A percentile compares a stretch with the other conserved stretches of the same genome.
These are phyloP conservation scores for Catharus ustulatus DNA, from an alignment of 2,797 vertebrate genomes.

Conservation along the genomic window DNA sequence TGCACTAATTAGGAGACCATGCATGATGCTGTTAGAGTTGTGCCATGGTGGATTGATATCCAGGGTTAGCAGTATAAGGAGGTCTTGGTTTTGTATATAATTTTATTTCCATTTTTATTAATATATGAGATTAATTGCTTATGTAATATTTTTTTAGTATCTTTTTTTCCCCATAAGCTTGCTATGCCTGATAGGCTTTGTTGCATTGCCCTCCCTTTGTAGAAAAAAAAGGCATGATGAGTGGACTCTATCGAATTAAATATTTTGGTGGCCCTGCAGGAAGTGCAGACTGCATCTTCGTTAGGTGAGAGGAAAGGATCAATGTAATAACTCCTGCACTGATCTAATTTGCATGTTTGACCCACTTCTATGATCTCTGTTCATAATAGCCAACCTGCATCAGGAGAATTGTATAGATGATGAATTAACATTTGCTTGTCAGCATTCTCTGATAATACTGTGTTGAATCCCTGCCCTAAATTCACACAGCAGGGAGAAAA, in stretches of 20 bases:
- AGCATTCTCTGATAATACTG: not conserved
- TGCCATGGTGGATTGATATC: not conserved
- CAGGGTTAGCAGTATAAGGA: not conserved
- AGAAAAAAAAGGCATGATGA: not conserved
- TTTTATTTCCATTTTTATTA: not conserved
- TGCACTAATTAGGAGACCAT: not conserved
- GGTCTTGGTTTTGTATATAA: not conserved
- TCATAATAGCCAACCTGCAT: not conserved
- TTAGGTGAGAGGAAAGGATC: not conserved
- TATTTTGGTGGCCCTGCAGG: not conserved
- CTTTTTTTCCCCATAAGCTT: not conserved
- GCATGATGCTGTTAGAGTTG: not conserved
- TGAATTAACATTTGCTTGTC: not conserved
- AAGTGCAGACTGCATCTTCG: not conserved
- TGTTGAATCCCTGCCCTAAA: not conserved
- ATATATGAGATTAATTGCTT: not conserved
- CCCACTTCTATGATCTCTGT: not conserved
- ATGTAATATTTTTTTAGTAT: not conserved
- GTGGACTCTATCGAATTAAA: not conserved
- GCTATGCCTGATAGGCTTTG: not conserved
- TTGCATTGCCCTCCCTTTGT: not conserved
- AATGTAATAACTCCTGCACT: not conserved
- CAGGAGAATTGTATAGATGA: not conserved
- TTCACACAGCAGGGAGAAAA: not conserved
- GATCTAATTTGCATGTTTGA: conserved; percentile 23